A percentile compares a stretch with the other conserved stretches of the same genome.
These are phyloP conservation scores for Athrips mouffetella DNA, from an alignment of 2,888 invertebrate genomes.

Conservation along the genomic window DNA sequence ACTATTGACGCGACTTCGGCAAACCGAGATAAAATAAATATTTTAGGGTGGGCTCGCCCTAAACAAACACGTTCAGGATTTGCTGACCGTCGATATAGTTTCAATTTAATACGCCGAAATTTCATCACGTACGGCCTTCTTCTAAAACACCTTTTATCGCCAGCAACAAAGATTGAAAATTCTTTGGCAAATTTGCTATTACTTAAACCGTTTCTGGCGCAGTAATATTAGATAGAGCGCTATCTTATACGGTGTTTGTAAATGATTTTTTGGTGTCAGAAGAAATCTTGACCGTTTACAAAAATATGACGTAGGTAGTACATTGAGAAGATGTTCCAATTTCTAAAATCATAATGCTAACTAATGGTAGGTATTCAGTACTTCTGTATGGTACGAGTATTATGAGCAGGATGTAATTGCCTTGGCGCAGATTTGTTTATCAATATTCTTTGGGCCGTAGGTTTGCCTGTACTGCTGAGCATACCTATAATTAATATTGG, in stretches of 20 bases:
- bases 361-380: no score
- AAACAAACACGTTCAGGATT: slow-evolving; percentile 75
- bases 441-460: no score
- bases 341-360: slow-evolving; percentile 26
- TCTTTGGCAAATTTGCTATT: slow-evolving; percentile 22
- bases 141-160: slow-evolving; percentile 45
- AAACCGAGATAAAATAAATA: slow-evolving; percentile 78
- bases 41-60: slow-evolving; percentile 77
- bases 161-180: slow-evolving; percentile 32
- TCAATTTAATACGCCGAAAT: slow-evolving; percentile 76
- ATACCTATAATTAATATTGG: slow-evolving; percentile 55
- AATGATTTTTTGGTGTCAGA: slow-evolving; percentile 46
- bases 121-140: slow-evolving; percentile 52
- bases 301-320: slow-evolving; percentile 20
- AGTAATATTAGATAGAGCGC: slow-evolving; percentile 36
- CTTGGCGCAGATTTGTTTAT: no score
- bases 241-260: slow-evolving; percentile 54
- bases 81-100: slow-evolving; percentile 77
- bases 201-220: slow-evolving; percentile 35
- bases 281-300: slow-evolving; percentile 39
- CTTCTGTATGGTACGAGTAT: no score
- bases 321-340: slow-evolving; percentile 30
- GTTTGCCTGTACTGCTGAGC: slow-evolving; percentile 24
- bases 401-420: no score
- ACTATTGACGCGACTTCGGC: slow-evolving; percentile 76